Conservation (phyloP, 2,113 vertebrate genomes). For the Pseudonaja textilis region DNA sequence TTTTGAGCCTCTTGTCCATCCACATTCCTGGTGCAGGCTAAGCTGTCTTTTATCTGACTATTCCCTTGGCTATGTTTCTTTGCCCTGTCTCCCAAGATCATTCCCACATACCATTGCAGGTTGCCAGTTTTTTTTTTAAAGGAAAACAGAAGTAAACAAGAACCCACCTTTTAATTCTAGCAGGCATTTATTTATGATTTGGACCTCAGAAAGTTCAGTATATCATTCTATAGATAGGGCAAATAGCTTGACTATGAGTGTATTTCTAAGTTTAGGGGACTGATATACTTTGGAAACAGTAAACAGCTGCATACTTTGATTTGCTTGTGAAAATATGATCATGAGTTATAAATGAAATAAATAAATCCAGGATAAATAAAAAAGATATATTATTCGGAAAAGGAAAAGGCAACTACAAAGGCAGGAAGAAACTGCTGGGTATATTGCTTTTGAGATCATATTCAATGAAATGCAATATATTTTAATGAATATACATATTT, state of each 20-base stretch:
- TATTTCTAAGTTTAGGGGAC: conserved; percentile 27
- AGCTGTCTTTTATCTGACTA: background rate
- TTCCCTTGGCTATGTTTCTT: background rate
- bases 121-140: conserved; percentile 41
- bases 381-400: conserved; percentile 43
- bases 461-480: conserved; percentile 45
- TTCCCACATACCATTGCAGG: background rate
- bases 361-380: conserved; percentile 37
- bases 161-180: conserved; percentile 31
- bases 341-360: background rate
- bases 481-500: conserved; percentile 59
- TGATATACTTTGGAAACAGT: conserved; percentile 15
- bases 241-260: conserved; percentile 16
- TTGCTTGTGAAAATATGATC: conserved; percentile 43
- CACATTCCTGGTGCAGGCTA: background rate
- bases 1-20: background rate
- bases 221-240: conserved; percentile 25
- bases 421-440: conserved; percentile 9
- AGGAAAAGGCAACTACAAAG: conserved; percentile 34
- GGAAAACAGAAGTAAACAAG: conserved; percentile 30
- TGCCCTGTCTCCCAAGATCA: background rate
- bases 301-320: conserved; percentile 11
- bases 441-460: conserved; percentile 30
- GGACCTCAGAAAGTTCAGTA: conserved; percentile 42
- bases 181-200: conserved; percentile 46